Evolutionary conservation across 2,113 vertebrate genomes (phyloP).

Genomic region (Lutjanus erythropterus): DNA sequence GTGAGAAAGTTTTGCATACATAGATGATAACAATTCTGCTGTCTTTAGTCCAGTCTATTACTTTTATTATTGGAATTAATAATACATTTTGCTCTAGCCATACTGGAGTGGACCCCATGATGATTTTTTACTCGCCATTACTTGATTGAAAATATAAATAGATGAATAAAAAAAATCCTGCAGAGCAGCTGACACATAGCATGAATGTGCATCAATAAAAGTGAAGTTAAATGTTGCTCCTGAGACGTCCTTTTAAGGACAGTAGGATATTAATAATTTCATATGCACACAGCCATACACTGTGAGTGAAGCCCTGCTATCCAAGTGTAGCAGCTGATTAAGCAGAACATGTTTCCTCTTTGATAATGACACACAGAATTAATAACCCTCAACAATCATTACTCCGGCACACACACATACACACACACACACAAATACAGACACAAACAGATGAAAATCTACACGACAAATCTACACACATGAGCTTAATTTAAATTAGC

Average conservation of each 20-base stretch:
- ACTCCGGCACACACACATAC: background rate
- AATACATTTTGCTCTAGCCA: background rate
- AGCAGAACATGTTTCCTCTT: constrained; percentile 27
- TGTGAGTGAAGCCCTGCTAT: background rate
- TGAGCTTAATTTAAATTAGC: background rate
- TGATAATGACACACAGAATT: background rate
- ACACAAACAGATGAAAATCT: background rate
- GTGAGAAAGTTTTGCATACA: background rate
- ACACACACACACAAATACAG: background rate
- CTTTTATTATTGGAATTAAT: too few species aligned
- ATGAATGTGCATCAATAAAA: too few species aligned
- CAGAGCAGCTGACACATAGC: background rate
- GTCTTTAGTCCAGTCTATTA: background rate
- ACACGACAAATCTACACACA: background rate
- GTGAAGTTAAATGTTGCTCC: background rate
- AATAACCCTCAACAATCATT: constrained; percentile 14
- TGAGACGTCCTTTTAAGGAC: background rate
- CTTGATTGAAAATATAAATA: background rate
- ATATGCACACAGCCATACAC: background rate
- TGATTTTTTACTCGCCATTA: too few species aligned
- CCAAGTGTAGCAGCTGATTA: constrained; percentile 15
- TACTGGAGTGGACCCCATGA: background rate
- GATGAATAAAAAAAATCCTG: background rate
- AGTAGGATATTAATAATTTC: background rate
- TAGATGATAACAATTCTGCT: background rate